Base-by-base conservation (phyloP, 2,797 vertebrate genomes). In the Pempheris klunzingeri region DNA sequence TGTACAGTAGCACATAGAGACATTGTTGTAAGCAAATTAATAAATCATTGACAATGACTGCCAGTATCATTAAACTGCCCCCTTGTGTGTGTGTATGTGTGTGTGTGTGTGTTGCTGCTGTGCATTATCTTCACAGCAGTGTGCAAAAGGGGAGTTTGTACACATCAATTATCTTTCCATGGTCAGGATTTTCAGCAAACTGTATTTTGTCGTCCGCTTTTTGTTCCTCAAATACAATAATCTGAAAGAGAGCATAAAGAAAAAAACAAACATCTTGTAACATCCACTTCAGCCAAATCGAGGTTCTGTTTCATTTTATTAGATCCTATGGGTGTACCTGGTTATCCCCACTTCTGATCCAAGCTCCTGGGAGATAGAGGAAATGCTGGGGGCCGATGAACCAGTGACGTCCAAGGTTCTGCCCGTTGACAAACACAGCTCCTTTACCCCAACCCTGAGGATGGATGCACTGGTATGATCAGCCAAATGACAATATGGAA, bases 401-500 rank as follows among this genome's bases (percentile, higher is more conserved):
- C 97, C 97, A 98, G 80, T 98, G 96, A 43, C 96, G 96, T n/a
- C 97, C 97, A n/a, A 98, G 93, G 87, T 97, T 98, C 80, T 93
- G 91, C 2, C 95, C 95, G 1, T 98, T 98, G 88, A 97, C 85
- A 71, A 98, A 97, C 18, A 97, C 95, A 0, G 94, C 94, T 44
- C 97, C 97, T 90, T 99, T 98, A 55, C 93, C 93, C 97, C 97
- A 99, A 76, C 95, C 96, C 97, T 99, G 73, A 20, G 43, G 77
- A 81, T 17, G 8, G 43, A 82, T 38, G 17, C 32, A 69, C n/a
- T 14, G 14, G n/a, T 52, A 39, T 28, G 14, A 70, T 72, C 12
- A 74, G 38, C 24, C 64, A 67, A 73, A n/a, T 17, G 6, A 39
- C 2, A 28, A 34, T 32, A 5, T 43, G 10, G 10, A 46, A 18